phyloP scores from a whole-genome alignment of 1,140 invertebrate genomes.

The Bradynema listronoti region DNA sequence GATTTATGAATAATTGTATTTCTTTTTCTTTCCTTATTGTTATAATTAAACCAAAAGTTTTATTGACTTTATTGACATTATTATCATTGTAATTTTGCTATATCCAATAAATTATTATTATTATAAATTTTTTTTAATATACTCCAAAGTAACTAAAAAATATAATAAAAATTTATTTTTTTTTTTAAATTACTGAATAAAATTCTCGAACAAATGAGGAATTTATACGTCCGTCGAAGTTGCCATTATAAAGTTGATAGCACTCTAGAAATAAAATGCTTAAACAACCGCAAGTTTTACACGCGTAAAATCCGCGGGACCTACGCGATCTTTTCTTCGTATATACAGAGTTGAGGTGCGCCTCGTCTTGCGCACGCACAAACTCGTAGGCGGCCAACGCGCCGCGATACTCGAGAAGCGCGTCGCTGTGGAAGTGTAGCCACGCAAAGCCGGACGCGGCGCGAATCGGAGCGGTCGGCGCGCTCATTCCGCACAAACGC shows the following conservation, averaged over 20 bases:
- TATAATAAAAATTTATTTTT: slow-evolving; percentile 7
- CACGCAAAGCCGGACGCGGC: slow-evolving; percentile 27
- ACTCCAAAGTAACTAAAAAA: neutral
- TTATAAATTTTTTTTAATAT: too few relatives aligned
- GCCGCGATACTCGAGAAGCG: slow-evolving; percentile 33
- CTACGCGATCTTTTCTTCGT: slow-evolving; percentile 5
- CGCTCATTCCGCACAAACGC: slow-evolving; percentile 27
- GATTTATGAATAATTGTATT: too few relatives aligned
- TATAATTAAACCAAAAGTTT: too few relatives aligned
- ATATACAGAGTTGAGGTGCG: slow-evolving; percentile 7
- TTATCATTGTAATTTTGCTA: too few relatives aligned
- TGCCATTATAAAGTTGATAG: neutral
- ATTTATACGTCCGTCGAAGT: slow-evolving; percentile 29
- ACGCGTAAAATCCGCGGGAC: neutral
- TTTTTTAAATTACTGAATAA: slow-evolving; percentile 20
- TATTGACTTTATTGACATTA: too few relatives aligned
- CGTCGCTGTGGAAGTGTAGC: slow-evolving; percentile 36
- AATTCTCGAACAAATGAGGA: slow-evolving; percentile 11
- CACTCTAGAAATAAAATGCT: neutral
- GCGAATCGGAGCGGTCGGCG: slow-evolving; percentile 24
- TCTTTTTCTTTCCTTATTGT: too few relatives aligned
- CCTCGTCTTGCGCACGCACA: slow-evolving; percentile 16
- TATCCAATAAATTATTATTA: too few relatives aligned
- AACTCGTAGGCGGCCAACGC: slow-evolving; percentile 40
- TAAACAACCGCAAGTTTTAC: neutral